Conservation (phyloP, 2,797 vertebrate species). For the Leucoraja ocellata region DNA sequence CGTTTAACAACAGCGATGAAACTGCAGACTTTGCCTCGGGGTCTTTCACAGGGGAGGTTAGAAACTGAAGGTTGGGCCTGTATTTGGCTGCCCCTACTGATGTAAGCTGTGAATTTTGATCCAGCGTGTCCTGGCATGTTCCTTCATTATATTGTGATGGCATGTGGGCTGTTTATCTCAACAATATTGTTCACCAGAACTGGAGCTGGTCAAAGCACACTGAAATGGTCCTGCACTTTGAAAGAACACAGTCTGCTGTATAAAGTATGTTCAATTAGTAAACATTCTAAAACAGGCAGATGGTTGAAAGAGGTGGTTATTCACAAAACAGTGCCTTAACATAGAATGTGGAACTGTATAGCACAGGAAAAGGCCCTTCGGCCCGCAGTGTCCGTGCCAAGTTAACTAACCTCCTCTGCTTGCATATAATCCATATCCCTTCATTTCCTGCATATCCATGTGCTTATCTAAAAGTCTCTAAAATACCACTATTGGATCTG, state of each 20-base stretch:
- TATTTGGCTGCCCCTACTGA: neutral
- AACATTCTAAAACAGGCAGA: neutral
- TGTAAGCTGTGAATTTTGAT: neutral
- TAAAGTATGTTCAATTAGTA: neutral
- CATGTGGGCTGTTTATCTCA: neutral
- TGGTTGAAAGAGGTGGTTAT: neutral
- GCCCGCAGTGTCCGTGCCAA: too few relatives aligned
- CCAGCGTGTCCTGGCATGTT: neutral
- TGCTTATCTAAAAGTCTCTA: too few relatives aligned
- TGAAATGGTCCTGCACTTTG: neutral
- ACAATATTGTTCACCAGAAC: neutral
- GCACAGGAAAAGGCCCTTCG: too few relatives aligned
- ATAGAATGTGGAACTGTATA: too few relatives aligned
- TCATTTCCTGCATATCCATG: too few relatives aligned
- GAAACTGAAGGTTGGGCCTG: neutral
- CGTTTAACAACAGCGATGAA: neutral
- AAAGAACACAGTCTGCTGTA: neutral
- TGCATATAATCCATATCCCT: too few relatives aligned
- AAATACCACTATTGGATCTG: too few relatives aligned
- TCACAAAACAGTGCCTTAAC: neutral
- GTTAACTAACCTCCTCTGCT: too few relatives aligned
- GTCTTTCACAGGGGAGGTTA: neutral
- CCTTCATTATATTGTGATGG: neutral
- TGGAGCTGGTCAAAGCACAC: neutral
- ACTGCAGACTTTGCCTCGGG: neutral